Conservation (phyloP, 2,797 vertebrate genomes). For the Coranthus polyacanthus region DNA sequence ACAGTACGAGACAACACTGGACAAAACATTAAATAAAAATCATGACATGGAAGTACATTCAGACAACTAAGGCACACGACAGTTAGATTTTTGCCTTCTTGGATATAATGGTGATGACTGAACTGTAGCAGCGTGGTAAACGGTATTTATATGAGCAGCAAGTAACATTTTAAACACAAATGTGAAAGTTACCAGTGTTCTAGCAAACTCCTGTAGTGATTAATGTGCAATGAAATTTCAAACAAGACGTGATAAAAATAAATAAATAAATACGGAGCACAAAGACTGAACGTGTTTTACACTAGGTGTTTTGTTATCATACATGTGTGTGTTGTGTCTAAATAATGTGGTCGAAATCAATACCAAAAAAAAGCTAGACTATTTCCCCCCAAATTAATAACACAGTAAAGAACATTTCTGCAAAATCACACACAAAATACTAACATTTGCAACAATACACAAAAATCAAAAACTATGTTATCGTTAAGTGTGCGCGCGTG, state of each 20-base stretch:
- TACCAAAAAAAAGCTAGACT: not conserved
- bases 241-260: constrained; percentile 1
- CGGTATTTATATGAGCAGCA: not conserved
- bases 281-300: not conserved
- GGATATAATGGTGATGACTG: constrained; percentile 19
- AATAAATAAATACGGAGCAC: constrained; percentile 2
- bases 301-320: not conserved
- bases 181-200: constrained; percentile 3
- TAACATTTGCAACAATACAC: not conserved
- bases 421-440: constrained; percentile 10
- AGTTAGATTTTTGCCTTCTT: constrained; percentile 48
- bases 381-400: not conserved
- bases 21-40: constrained; percentile 11
- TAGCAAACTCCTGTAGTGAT: constrained; percentile 9
- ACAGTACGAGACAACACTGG: constrained; percentile 31
- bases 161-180: constrained; percentile 4
- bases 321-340: no score
- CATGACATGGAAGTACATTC: constrained; percentile 51
- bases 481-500: no score
- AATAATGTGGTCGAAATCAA: not conserved
- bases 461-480: no score
- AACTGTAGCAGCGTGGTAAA: constrained; percentile 29
- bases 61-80: constrained; percentile 69
- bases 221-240: not conserved
- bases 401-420: constrained; percentile 2